phyloP scores from a whole-genome alignment of 2,888 invertebrate species.

The Macaria liturata region DNA sequence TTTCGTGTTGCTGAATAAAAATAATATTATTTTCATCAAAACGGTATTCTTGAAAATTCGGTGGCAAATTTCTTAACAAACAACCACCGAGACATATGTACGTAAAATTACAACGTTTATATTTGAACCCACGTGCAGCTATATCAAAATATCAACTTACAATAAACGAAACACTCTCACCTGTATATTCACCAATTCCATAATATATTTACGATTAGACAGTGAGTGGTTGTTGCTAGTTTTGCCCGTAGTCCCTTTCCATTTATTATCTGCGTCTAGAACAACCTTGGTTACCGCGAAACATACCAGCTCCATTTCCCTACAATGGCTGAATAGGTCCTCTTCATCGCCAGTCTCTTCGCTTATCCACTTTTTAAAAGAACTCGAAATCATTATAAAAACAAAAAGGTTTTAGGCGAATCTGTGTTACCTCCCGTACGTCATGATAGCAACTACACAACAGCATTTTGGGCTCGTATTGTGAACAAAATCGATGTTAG shows the following conservation, averaged over 20 bases:
- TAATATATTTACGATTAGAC: slow-evolving; percentile 72
- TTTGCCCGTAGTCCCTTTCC: slow-evolving; percentile 62
- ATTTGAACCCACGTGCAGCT: too few species aligned
- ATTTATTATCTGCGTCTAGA: slow-evolving; percentile 75
- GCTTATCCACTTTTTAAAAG: slow-evolving; percentile 80
- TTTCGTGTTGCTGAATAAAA: too few species aligned
- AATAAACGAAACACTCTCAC: slow-evolving; percentile 40
- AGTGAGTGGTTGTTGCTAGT: slow-evolving; percentile 56
- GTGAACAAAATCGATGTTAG: slow-evolving; percentile 68
- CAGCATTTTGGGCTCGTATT: slow-evolving; percentile 47
- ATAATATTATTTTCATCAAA: too few species aligned
- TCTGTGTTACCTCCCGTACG: slow-evolving; percentile 53
- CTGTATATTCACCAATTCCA: slow-evolving; percentile 80
- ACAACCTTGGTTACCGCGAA: slow-evolving; percentile 72
- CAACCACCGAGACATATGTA: too few species aligned
- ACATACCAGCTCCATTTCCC: slow-evolving; percentile 76
- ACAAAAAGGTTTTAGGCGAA: slow-evolving; percentile 15
- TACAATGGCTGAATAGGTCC: slow-evolving; percentile 75
- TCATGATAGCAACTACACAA: slow-evolving; percentile 59
- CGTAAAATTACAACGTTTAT: too few species aligned
- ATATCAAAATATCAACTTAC: too few species aligned
- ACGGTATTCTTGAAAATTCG: too few species aligned
- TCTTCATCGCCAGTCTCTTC: slow-evolving; percentile 77
- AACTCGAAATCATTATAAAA: slow-evolving; percentile 53
- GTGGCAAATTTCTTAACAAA: too few species aligned